Evolutionary conservation across 2,888 invertebrate species (phyloP).

Genomic region (Drosophila greeni): DNA sequence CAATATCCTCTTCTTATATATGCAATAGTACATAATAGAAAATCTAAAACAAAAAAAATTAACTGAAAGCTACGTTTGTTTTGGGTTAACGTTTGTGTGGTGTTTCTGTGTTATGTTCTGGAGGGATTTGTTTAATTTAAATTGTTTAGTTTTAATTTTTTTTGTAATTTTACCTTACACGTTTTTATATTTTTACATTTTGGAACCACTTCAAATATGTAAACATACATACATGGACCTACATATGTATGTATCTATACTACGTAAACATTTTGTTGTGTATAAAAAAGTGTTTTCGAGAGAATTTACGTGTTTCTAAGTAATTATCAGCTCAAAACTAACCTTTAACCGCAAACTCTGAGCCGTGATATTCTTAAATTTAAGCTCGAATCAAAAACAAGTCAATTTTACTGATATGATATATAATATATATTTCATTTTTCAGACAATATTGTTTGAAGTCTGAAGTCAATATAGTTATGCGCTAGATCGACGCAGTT

Average conservation of each 20-base stretch:
- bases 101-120: background rate
- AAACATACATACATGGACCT: background rate
- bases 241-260: background rate
- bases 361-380: background rate
- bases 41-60: background rate
- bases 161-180: background rate
- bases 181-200: background rate
- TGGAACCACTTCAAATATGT: constrained; percentile 3
- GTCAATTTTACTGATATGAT: constrained; percentile 17
- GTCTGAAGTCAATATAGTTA: constrained; percentile 13
- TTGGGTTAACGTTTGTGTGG: background rate
- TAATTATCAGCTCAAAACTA: constrained; percentile 40
- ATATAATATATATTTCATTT: constrained; percentile 1
- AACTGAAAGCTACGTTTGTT: background rate
- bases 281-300: background rate
- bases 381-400: constrained; percentile 17
- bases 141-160: background rate
- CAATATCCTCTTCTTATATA: too few relatives aligned
- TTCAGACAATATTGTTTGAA: constrained; percentile 6
- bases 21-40: background rate
- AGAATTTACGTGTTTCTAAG: constrained; percentile 5
- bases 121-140: background rate
- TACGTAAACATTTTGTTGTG: constrained; percentile 1
- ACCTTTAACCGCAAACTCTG: constrained; percentile 41
- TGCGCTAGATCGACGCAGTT: constrained; percentile 9